phyloP scores from a whole-genome alignment of 2,888 invertebrate species.

The Cephus pygmeus region DNA sequence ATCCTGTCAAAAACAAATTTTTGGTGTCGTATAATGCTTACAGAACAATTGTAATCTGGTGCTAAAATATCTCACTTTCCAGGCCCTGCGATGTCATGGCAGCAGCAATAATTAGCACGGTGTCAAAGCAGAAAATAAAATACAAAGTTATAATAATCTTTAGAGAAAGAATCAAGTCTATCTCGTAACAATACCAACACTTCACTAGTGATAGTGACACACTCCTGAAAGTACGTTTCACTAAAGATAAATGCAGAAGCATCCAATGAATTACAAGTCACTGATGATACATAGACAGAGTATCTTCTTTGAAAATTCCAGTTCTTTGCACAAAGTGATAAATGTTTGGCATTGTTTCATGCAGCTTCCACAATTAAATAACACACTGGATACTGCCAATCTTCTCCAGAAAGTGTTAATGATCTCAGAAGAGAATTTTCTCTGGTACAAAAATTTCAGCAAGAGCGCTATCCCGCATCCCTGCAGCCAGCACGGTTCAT shows the following conservation, averaged over 20 bases:
- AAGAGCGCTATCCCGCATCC: conserved; percentile 18
- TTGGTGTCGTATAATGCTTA: conserved; percentile 23
- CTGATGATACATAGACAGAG: neutral
- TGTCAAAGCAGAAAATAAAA: neutral
- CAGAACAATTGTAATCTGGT: conserved; percentile 23
- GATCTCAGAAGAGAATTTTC: neutral
- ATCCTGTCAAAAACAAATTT: neutral
- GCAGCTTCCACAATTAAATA: neutral
- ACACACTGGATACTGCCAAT: neutral
- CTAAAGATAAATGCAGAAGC: neutral
- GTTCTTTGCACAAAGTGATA: neutral
- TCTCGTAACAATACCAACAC: neutral
- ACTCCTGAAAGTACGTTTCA: neutral
- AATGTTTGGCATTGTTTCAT: neutral
- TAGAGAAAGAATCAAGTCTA: neutral
- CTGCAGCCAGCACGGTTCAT: conserved; percentile 25
- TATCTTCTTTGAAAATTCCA: neutral
- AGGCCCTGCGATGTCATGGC: conserved; percentile 14
- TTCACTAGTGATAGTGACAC: neutral
- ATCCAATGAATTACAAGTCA: neutral
- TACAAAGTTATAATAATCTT: neutral
- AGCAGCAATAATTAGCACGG: neutral
- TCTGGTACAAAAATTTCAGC: neutral
- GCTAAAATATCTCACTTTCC: conserved; percentile 2
- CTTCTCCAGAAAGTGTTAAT: neutral